These are phyloP conservation scores for Selenia dentaria DNA, from an alignment of 2,888 invertebrate genomes.

Conservation along the genomic window DNA sequence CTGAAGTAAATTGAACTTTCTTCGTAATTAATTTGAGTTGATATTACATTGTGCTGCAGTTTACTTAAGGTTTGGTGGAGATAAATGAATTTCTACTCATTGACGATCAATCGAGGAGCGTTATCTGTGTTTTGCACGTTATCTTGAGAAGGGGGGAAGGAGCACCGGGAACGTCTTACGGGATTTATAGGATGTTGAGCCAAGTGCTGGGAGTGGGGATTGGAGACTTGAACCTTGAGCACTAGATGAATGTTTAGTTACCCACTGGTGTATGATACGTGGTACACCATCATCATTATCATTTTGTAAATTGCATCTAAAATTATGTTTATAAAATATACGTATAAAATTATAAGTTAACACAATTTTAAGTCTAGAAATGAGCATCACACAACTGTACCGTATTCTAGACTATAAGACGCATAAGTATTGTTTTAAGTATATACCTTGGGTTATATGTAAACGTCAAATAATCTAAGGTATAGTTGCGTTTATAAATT, in stretches of 20 bases:
- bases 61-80: conserved; percentile 55
- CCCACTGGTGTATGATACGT: conserved; percentile 2
- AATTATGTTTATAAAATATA: too few relatives aligned
- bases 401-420: too few relatives aligned
- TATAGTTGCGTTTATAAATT: too few relatives aligned
- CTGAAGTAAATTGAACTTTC: conserved; percentile 31
- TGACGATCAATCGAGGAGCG: conserved; percentile 76
- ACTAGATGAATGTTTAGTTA: conserved; percentile 2
- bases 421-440: too few relatives aligned
- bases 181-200: conserved; percentile 25
- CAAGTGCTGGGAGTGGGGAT: conserved; percentile 4
- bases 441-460: too few relatives aligned
- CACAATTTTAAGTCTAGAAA: too few relatives aligned
- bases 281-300: too few relatives aligned
- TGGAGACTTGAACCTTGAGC: background rate
- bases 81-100: conserved; percentile 82
- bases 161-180: conserved; percentile 13
- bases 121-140: conserved; percentile 78
- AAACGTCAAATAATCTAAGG: too few relatives aligned
- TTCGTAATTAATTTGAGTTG: conserved; percentile 29
- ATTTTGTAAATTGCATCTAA: too few relatives aligned
- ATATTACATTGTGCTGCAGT: conserved; percentile 24
- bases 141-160: conserved; percentile 42
- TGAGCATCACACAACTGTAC: too few relatives aligned
- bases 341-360: too few relatives aligned